Evolutionary conservation across 2,113 vertebrate genomes (phyloP).

Genomic region (Peromyscus leucopus): DNA sequence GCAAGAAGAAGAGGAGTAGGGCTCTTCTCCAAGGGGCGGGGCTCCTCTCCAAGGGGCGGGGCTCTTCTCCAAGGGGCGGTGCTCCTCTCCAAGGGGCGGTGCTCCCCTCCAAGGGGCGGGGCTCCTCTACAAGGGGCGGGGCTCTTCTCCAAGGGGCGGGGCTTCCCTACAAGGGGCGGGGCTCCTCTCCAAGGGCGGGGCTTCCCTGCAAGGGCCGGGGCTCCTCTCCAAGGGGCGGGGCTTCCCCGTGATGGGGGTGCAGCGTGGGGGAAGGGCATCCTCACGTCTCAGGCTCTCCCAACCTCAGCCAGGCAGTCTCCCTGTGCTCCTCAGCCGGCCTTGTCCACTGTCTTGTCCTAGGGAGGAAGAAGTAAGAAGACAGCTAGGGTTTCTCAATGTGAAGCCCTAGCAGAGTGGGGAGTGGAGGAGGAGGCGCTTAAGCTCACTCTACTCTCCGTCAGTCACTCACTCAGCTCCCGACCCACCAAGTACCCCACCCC

Average conservation of each 20-base stretch:
- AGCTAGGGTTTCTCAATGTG: not conserved
- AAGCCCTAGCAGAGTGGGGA: not conserved
- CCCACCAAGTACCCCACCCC: not conserved
- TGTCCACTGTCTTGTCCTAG: not conserved
- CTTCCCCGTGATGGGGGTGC: rapidly evolving
- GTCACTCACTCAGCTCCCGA: not conserved
- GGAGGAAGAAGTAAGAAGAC: not conserved
- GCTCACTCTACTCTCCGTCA: not conserved
- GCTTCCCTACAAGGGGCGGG: slow-evolving; percentile 85
- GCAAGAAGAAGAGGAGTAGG: slow-evolving; percentile 97
- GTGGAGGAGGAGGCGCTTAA: not conserved
- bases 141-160: too few relatives aligned
- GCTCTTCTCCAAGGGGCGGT: not conserved
- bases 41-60: slow-evolving; percentile 37
- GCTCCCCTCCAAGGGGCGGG: too few relatives aligned
- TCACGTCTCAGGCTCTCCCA: not conserved
- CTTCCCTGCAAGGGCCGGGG: too few relatives aligned
- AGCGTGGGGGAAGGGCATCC: slow-evolving; percentile 83
- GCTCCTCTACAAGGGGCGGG: too few relatives aligned
- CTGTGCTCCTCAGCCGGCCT: not conserved
- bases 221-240: slow-evolving; percentile 85
- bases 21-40: not conserved
- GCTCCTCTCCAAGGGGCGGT: too few relatives aligned
- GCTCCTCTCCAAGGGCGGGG: too few relatives aligned
- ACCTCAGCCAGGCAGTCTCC: not conserved